Percentiles rank a stretch among this genome's conserved stretches.
Evolutionary conservation across 2,888 invertebrate genomes (phyloP).

Genomic region (Venustoraphidia nigricollis): DNA sequence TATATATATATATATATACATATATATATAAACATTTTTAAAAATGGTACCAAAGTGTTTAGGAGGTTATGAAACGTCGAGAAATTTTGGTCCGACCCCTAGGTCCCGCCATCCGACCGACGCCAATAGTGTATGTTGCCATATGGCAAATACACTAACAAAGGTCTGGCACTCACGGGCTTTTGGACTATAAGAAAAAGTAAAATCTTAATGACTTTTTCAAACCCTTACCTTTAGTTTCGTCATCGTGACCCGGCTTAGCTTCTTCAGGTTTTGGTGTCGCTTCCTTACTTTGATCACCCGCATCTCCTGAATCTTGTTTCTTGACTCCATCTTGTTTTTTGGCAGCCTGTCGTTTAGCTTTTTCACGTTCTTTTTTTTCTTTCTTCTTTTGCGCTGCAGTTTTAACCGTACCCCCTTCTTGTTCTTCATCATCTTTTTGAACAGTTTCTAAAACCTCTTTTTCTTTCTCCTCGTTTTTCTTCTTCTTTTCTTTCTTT

Average conservation of each 20-base stretch:
- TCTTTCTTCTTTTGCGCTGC: constrained; percentile 83
- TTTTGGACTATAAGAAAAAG: constrained; percentile 9
- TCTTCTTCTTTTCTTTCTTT: constrained; percentile 13
- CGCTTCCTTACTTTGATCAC: constrained; percentile 12
- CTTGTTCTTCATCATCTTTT: constrained; percentile 37
- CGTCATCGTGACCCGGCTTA: constrained; percentile 12
- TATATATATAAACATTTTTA: too few species aligned
- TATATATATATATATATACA: too few species aligned
- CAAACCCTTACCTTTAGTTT: constrained; percentile 28
- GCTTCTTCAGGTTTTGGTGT: constrained; percentile 17
- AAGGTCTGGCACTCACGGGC: too few species aligned
- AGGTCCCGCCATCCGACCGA: too few species aligned
- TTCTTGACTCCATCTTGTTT: constrained; percentile 28
- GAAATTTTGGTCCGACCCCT: too few species aligned
- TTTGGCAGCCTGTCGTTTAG: constrained; percentile 56
- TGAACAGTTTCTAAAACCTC: constrained; percentile 20
- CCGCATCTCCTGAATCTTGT: constrained; percentile 12
- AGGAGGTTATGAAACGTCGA: too few species aligned
- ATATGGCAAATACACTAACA: too few species aligned
- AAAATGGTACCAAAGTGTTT: too few species aligned
- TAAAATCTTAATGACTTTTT: constrained; percentile 15
- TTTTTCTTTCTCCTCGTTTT: constrained; percentile 13
- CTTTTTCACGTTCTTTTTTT: constrained; percentile 68
- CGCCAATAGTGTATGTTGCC: too few species aligned
- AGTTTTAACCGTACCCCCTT: constrained; percentile 49